These are phyloP conservation scores for Phenganax stokvisi DNA, from an alignment of 92 coral and sea anemone genomes.

Conservation along the genomic window DNA sequence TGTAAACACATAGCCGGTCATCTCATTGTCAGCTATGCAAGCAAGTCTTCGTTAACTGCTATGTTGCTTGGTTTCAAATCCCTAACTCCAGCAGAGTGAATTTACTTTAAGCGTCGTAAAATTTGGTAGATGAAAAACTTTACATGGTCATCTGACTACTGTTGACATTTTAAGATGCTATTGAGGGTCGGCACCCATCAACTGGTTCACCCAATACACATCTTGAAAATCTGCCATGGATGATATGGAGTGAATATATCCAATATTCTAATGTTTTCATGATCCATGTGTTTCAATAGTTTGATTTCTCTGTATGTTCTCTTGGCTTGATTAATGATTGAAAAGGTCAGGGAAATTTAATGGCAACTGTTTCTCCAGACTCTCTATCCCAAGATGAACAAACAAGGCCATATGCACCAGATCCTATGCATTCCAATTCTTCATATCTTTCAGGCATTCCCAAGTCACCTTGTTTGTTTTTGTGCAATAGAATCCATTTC, in stretches of 20 bases:
- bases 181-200: conserved; percentile 97
- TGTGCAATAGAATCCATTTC: conserved; percentile 67
- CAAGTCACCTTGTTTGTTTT: conserved; percentile 83
- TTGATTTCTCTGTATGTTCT: conserved; percentile 81
- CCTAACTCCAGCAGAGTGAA: conserved; percentile 98
- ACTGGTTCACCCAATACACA: conserved; percentile 97
- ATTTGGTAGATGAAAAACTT: conserved; percentile 90
- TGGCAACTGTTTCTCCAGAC: conserved; percentile 62
- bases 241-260: conserved; percentile 81
- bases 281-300: conserved; percentile 87
- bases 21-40: conserved; percentile 84
- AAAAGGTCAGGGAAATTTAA: conserved; percentile 88
- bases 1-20: conserved; percentile 98
- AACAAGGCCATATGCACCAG: conserved; percentile 96
- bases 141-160: conserved; percentile 92
- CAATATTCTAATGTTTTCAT: conserved; percentile 80
- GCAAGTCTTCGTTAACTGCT: conserved; percentile 97
- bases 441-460: conserved; percentile 86
- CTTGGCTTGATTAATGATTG: conserved; percentile 94
- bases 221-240: conserved; percentile 67
- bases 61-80: conserved; percentile 94
- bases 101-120: conserved; percentile 87
- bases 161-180: conserved; percentile 87
- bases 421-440: conserved; percentile 80
- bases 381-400: conserved; percentile 53